Evolutionary conservation across 2,113 vertebrate genomes (phyloP).

Genomic region (Hoplias malabaricus): DNA sequence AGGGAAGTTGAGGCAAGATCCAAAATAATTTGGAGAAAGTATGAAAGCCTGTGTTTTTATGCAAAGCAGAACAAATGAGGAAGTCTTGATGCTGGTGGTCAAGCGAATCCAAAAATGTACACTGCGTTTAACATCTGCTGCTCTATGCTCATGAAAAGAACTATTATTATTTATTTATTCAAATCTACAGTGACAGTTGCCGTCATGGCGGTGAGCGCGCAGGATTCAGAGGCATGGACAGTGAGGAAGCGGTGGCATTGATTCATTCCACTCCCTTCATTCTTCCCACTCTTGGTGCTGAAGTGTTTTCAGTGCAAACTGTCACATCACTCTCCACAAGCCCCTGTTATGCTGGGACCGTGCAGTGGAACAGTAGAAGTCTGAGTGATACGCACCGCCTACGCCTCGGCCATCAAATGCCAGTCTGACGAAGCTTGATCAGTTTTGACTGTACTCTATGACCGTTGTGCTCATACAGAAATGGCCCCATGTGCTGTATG

Average conservation of each 20-base stretch:
- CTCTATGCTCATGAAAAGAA: background rate
- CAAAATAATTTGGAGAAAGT: constrained; percentile 43
- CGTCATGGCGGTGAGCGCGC: constrained; percentile 68
- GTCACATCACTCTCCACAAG: constrained; percentile 74
- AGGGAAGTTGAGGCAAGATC: constrained; percentile 23
- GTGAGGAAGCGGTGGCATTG: constrained; percentile 54
- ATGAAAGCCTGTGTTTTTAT: background rate
- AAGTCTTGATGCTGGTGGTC: background rate
- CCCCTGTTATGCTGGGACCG: constrained; percentile 65
- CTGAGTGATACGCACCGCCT: constrained; percentile 23
- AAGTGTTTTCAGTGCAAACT: constrained; percentile 65
- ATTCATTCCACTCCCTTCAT: constrained; percentile 56
- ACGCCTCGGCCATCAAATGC: background rate
- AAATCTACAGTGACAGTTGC: constrained; percentile 70
- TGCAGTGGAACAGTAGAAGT: constrained; percentile 65
- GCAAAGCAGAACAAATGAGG: constrained; percentile 10
- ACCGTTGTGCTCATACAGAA: background rate
- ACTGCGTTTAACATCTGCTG: background rate
- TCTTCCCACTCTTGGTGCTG: constrained; percentile 41
- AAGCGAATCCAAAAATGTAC: background rate
- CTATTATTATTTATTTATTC: constrained; percentile 58
- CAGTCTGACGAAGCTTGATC: background rate
- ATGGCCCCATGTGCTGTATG: background rate
- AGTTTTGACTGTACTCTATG: background rate
- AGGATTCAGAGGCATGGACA: background rate